Evolutionary conservation across 2,113 vertebrate species (phyloP).

Genomic region (Sceloporus undulatus): DNA sequence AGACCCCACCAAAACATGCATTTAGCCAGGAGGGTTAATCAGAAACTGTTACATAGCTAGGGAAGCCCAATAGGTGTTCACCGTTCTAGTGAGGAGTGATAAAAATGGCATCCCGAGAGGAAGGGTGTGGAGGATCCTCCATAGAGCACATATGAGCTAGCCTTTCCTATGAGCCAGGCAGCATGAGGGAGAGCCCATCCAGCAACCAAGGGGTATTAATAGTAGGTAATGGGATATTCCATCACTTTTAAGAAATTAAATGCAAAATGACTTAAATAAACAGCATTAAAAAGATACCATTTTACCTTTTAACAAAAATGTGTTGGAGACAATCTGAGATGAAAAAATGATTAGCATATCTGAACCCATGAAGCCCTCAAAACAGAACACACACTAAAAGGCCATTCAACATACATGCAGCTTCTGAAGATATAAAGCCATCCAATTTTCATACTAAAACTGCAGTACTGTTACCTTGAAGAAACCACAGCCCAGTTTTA

Average conservation of each 20-base stretch:
- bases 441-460: constrained; percentile 73
- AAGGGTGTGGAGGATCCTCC: constrained; percentile 65
- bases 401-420: constrained; percentile 67
- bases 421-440: constrained; percentile 65
- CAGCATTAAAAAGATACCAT: constrained; percentile 54
- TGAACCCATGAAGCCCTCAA: constrained; percentile 41
- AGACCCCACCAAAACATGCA: not conserved
- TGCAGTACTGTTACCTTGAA: constrained; percentile 80
- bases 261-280: constrained; percentile 47
- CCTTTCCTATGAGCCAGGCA: constrained; percentile 47
- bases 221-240: constrained; percentile 65
- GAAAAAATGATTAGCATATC: constrained; percentile 50
- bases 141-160: constrained; percentile 50
- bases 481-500: constrained; percentile 69
- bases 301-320: constrained; percentile 37
- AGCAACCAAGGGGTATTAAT: constrained; percentile 58
- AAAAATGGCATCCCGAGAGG: constrained; percentile 63
- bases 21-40: constrained; percentile 28
- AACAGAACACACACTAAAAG: constrained; percentile 68
- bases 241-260: constrained; percentile 49
- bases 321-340: constrained; percentile 12
- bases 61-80: constrained; percentile 20
- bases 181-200: constrained; percentile 70
- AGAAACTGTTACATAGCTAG: not conserved
- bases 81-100: constrained; percentile 11